phyloP scores from a whole-genome alignment of 2,113 vertebrate species.

The Amblyornis subalaris region DNA sequence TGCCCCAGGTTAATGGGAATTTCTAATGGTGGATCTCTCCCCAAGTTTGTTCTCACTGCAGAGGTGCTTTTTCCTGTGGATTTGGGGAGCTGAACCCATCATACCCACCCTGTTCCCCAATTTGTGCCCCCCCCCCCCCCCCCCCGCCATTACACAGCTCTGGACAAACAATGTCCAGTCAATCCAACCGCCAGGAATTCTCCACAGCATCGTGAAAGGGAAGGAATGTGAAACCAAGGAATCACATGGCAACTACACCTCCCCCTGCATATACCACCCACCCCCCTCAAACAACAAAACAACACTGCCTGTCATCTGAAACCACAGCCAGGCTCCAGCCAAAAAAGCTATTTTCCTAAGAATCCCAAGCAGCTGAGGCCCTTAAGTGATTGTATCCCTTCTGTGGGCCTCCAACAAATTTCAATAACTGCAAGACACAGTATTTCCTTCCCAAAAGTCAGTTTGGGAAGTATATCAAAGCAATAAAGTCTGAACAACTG shows the following conservation, averaged over 20 bases:
- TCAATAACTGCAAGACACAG: constrained; percentile 50
- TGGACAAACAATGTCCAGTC: constrained; percentile 26
- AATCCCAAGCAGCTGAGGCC: constrained; percentile 72
- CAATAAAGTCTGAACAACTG: constrained; percentile 4
- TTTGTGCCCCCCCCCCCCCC: not conserved
- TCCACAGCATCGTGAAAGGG: constrained; percentile 60
- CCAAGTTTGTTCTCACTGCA: not conserved
- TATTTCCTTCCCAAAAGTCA: constrained; percentile 69
- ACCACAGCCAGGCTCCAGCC: constrained; percentile 33
- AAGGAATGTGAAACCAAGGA: constrained; percentile 53
- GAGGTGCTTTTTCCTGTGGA: not conserved
- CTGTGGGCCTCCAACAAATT: constrained; percentile 60
- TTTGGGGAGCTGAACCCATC: not conserved
- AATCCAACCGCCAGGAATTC: constrained; percentile 58
- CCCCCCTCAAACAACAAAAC: constrained; percentile 66
- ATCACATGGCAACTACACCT: constrained; percentile 59
- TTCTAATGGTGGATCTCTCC: not conserved
- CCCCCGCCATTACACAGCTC: not conserved
- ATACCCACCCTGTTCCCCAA: not conserved
- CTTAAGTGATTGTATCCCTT: constrained; percentile 67
- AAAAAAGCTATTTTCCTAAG: constrained; percentile 42
- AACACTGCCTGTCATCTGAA: constrained; percentile 52
- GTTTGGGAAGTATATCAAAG: constrained; percentile 41
- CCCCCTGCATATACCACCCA: constrained; percentile 21
- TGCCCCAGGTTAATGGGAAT: not conserved